Conservation (phyloP, 2,113 vertebrate genomes). For the rabbit (Oryctolagus cuniculus) region mOryCun1.1 NC_091440.1:114691001-114691500, state of each 20-base stretch:
- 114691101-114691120: background rate
- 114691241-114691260: background rate
- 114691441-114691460: constrained; percentile 77
- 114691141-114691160: background rate
- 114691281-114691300: background rate
- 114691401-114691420: constrained; percentile 73
- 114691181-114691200: background rate
- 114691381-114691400: constrained; percentile 3
- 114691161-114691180: background rate
- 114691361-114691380: background rate
- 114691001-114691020: background rate
- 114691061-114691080: background rate
- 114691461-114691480: constrained; percentile 56
- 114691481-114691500: constrained; percentile 77
- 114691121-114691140: background rate
- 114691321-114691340: constrained; percentile 4
- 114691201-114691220: background rate
- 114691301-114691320: background rate
- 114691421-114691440: constrained; percentile 67
- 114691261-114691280: background rate
- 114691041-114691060: background rate
- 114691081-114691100: constrained; percentile 3
- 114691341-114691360: background rate
- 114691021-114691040: background rate
- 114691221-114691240: background rate